phyloP scores from a whole-genome alignment of 2,797 vertebrate genomes.

The Microhierax caerulescens region DNA sequence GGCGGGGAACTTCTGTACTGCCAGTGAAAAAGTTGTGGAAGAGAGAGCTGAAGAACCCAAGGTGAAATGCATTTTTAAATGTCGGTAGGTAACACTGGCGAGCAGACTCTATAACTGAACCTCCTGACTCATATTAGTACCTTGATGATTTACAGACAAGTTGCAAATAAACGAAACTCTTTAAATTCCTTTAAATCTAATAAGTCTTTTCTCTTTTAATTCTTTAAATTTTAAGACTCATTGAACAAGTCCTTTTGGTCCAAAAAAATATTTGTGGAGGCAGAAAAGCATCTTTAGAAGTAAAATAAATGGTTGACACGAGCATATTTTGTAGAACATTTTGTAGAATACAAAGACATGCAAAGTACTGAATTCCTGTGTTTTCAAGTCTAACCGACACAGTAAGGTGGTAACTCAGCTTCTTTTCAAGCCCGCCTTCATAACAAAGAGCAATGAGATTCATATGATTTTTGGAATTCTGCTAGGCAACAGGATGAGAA shows the following conservation, averaged over 20 bases:
- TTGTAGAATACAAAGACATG: not conserved
- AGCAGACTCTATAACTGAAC: not conserved
- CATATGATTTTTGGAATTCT: not conserved
- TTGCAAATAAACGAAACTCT: not conserved
- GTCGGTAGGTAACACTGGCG: not conserved
- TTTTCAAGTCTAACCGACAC: not conserved
- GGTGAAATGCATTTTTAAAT: not conserved
- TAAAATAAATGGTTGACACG: not conserved
- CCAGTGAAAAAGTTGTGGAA: not conserved
- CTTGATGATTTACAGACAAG: not conserved
- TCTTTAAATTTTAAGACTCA: not conserved
- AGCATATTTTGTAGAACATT: not conserved
- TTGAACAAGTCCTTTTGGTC: not conserved
- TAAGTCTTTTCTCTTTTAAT: not conserved
- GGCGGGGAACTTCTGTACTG: not conserved
- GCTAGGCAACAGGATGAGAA: not conserved
- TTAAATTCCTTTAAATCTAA: not conserved
- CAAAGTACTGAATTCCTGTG: not conserved
- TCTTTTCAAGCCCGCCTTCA: not conserved
- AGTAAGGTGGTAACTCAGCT: not conserved
- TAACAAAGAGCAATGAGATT: not conserved
- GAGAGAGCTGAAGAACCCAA: not conserved
- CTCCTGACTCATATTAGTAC: not conserved
- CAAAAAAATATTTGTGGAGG: not conserved
- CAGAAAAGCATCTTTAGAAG: not conserved